These are phyloP conservation scores for Acleris literana DNA, from an alignment of 2,888 invertebrate species.

Conservation along the genomic window DNA sequence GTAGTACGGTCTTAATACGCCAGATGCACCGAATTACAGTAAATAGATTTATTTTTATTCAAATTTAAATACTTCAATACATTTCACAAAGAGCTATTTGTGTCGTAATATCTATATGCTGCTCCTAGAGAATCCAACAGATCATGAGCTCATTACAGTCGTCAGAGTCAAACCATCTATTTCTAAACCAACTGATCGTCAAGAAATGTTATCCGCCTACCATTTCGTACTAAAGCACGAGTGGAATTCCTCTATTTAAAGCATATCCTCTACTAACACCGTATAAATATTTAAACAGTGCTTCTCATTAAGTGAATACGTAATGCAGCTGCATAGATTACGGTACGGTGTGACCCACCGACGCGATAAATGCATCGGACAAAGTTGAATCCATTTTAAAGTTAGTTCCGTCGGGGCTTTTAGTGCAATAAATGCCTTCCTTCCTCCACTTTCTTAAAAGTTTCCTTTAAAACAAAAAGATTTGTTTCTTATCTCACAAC, in stretches of 20 bases:
- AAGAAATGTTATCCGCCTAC: too few relatives aligned
- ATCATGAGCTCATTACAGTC: too few relatives aligned
- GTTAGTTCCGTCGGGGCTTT: constrained; percentile 79
- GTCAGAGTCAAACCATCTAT: too few relatives aligned
- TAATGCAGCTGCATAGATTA: constrained; percentile 38
- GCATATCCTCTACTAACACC: background rate
- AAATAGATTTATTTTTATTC: too few relatives aligned
- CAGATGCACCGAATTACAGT: too few relatives aligned
- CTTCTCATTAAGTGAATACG: background rate
- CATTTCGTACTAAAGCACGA: too few relatives aligned
- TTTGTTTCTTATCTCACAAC: constrained; percentile 74
- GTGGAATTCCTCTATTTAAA: background rate
- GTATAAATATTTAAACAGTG: background rate
- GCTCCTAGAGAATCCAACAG: too few relatives aligned
- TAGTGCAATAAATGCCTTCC: constrained; percentile 83
- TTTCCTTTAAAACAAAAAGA: constrained; percentile 81
- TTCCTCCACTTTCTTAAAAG: constrained; percentile 80
- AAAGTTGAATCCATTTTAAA: constrained; percentile 83
- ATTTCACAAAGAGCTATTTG: too few relatives aligned
- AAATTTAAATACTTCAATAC: too few relatives aligned
- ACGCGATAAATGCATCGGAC: constrained; percentile 74
- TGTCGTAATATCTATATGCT: too few relatives aligned
- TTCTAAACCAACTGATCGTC: too few relatives aligned
- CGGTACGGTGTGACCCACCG: constrained; percentile 56
- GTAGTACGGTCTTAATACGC: too few relatives aligned